These are phyloP conservation scores for Boleophthalmus pectinirostris DNA, from an alignment of 2,113 vertebrate species.

Conservation along the genomic window DNA sequence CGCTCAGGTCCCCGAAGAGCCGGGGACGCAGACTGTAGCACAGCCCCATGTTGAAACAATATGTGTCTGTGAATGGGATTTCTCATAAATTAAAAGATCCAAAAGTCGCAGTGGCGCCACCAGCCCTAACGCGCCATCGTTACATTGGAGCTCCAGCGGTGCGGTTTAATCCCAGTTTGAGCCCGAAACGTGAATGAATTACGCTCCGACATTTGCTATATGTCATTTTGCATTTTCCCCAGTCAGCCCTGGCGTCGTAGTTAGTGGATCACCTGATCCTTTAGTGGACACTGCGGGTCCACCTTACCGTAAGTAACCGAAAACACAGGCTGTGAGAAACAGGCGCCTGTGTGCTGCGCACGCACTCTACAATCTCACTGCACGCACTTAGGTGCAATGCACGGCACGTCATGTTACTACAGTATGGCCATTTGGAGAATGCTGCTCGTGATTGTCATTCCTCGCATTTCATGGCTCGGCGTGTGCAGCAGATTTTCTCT, in stretches of 20 bases:
- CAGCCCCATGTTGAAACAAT: constrained; percentile 87
- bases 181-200: constrained; percentile 70
- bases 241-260: constrained; percentile 70
- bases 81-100: constrained; percentile 71
- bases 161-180: constrained; percentile 61
- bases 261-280: constrained; percentile 84
- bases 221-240: constrained; percentile 86
- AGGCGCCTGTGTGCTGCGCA: constrained; percentile 29
- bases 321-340: constrained; percentile 59
- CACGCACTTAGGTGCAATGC: constrained; percentile 62
- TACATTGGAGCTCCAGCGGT: constrained; percentile 57
- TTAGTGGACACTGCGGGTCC: constrained; percentile 77
- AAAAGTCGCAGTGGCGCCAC: constrained; percentile 58
- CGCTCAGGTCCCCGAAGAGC: constrained; percentile 87
- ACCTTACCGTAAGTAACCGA: constrained; percentile 80
- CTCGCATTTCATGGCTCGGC: constrained; percentile 59
- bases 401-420: constrained; percentile 62
- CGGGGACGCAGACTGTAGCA: constrained; percentile 95
- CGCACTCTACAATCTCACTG: constrained; percentile 44
- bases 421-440: constrained; percentile 63
- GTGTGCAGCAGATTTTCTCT: constrained; percentile 20
- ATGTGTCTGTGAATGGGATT: constrained; percentile 67
- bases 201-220: constrained; percentile 80
- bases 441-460: constrained; percentile 64
- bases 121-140: constrained; percentile 71